These are phyloP conservation scores for Rhinichthys osculus DNA, from an alignment of 2,797 vertebrate genomes.

Conservation along the genomic window DNA sequence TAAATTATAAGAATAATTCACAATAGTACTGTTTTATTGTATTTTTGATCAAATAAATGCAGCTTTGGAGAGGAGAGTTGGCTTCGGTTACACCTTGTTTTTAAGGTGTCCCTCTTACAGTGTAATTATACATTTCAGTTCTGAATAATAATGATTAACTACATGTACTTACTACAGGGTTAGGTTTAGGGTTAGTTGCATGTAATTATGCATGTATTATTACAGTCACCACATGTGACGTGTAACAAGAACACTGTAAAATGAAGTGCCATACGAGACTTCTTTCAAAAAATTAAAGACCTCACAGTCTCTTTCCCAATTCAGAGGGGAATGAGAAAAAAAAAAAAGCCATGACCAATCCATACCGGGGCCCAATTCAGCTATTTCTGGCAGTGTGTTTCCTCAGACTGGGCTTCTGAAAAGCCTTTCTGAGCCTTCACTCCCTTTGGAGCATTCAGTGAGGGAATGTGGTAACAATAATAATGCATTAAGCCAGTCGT, in stretches of 20 bases:
- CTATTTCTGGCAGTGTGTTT: constrained; percentile 63
- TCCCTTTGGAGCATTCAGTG: constrained; percentile 67
- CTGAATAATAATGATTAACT: neutral
- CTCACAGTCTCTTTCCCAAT: constrained; percentile 41
- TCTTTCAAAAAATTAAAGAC: neutral
- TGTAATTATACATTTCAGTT: neutral
- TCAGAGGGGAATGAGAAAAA: constrained; percentile 54
- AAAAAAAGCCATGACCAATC: constrained; percentile 59
- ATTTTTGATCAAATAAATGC: neutral
- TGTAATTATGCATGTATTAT: neutral
- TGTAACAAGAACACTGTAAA: neutral
- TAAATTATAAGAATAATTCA: neutral
- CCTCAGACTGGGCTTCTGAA: constrained; percentile 70
- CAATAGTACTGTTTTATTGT: neutral
- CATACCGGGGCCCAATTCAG: constrained; percentile 52
- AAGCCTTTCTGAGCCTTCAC: constrained; percentile 74
- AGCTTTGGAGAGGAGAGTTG: neutral
- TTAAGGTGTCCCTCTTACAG: no score
- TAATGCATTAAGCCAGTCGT: constrained; percentile 81
- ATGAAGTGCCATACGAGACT: neutral
- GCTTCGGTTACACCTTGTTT: neutral
- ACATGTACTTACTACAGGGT: neutral
- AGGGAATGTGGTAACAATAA: constrained; percentile 83
- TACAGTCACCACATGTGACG: neutral
- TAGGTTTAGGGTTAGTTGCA: no score